These are phyloP conservation scores for Eurystomus gularis DNA, from an alignment of 2,113 vertebrate species.

Conservation along the genomic window DNA sequence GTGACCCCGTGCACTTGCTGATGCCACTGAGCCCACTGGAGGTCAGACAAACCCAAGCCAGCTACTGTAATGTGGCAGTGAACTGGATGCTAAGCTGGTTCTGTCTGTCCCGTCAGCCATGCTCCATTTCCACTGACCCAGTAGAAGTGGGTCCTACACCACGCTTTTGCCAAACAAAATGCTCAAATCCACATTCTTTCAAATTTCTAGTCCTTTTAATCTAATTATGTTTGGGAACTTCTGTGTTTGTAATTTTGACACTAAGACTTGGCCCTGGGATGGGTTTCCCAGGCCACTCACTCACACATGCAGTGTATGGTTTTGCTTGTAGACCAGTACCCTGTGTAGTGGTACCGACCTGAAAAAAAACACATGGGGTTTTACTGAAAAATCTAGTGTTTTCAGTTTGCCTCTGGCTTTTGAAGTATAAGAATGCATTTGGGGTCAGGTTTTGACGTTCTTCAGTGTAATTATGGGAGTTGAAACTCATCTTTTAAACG, in stretches of 20 bases:
- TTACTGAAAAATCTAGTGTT: background rate
- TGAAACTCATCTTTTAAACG: background rate
- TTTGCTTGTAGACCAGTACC: background rate
- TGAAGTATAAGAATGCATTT: background rate
- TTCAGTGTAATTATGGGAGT: background rate
- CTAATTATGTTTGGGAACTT: background rate
- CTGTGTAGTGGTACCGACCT: fast-evolving
- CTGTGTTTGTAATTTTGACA: background rate
- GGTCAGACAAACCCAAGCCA: background rate
- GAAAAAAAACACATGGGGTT: background rate
- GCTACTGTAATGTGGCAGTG: background rate
- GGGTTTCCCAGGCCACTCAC: background rate
- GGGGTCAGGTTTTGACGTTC: background rate
- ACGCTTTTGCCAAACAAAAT: background rate
- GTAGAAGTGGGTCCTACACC: background rate
- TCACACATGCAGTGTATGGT: fast-evolving
- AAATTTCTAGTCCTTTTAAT: background rate
- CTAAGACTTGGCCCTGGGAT: background rate
- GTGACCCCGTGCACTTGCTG: background rate
- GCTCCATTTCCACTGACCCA: background rate
- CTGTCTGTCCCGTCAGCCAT: background rate
- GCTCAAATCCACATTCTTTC: fast-evolving
- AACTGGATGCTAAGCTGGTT: background rate
- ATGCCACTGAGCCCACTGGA: background rate
- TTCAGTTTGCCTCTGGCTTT: background rate